Percentiles rank a stretch among this genome's conserved stretches.
Conservation (phyloP, 2,113 vertebrate species). For the Rhea pennata region DNA sequence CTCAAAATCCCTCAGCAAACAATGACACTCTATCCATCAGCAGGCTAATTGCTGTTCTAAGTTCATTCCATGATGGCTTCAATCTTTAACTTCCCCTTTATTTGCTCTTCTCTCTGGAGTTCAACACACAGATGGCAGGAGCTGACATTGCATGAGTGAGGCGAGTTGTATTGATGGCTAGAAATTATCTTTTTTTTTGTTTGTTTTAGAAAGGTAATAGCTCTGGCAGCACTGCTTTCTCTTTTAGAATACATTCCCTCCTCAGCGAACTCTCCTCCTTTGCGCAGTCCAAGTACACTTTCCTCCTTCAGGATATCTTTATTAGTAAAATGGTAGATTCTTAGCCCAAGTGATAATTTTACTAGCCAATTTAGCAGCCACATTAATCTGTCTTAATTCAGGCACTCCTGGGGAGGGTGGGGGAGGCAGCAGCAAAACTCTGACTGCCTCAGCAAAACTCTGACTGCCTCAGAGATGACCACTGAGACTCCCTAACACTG, state of each 20-base stretch:
- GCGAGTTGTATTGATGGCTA: too few relatives aligned
- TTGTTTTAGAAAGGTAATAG: background rate
- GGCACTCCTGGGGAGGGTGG: background rate
- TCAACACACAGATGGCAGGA: background rate
- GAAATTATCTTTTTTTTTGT: background rate
- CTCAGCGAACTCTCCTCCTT: background rate
- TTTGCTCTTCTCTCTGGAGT: background rate
- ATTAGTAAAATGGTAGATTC: background rate
- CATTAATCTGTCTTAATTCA: background rate
- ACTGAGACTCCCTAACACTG: accelerated
- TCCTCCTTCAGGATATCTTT: background rate
- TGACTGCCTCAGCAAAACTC: background rate
- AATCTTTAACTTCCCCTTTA: background rate
- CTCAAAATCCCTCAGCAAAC: background rate
- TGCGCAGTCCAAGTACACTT: background rate
- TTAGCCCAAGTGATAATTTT: background rate
- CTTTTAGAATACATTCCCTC: background rate
- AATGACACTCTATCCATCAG: background rate
- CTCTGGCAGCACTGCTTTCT: background rate
- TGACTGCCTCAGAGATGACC: accelerated
- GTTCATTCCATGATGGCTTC: background rate
- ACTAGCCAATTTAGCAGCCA: background rate
- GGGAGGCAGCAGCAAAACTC: background rate
- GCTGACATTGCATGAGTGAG: background rate
- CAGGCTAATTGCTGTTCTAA: background rate